Percentiles rank a stretch among this genome's conserved stretches.
These are phyloP conservation scores for Cotesia chilonis DNA, from an alignment of 1,140 invertebrate species.

Conservation along the genomic window DNA sequence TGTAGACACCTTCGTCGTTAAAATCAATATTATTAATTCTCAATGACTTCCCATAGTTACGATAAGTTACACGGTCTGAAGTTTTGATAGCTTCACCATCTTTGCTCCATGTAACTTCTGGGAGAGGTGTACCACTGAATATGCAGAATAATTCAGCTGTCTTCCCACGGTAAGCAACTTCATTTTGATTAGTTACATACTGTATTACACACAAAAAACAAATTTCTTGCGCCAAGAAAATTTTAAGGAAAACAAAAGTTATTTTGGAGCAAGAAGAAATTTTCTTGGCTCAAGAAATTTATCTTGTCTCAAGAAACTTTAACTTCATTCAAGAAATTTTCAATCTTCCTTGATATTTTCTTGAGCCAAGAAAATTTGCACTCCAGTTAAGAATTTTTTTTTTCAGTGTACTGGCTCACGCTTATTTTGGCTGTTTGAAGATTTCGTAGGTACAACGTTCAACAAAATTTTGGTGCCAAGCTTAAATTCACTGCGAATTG, in stretches of 20 bases:
- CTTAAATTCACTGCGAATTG: slow-evolving; percentile 90
- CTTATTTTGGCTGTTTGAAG: slow-evolving; percentile 79
- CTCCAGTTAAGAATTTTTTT: no score
- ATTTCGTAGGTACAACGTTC: slow-evolving; percentile 79
- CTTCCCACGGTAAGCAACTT: slow-evolving; percentile 83
- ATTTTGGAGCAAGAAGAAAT: no score
- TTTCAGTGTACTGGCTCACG: slow-evolving; percentile 78
- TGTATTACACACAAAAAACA: no score
- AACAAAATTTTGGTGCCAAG: slow-evolving; percentile 84
- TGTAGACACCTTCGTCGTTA: slow-evolving; percentile 87
- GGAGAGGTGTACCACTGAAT: slow-evolving; percentile 87
- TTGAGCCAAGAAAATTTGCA: no score
- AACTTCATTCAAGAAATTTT: no score
- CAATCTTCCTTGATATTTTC: no score
- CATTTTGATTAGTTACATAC: slow-evolving; percentile 86
- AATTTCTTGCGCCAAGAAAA: no score
- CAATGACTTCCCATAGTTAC: slow-evolving; percentile 92
- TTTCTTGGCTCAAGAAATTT: no score
- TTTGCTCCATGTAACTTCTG: slow-evolving; percentile 86
- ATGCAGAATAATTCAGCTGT: slow-evolving; percentile 87
- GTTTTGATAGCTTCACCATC: slow-evolving; percentile 74
- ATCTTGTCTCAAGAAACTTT: no score
- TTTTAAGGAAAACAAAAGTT: no score
- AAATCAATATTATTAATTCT: slow-evolving; percentile 86
- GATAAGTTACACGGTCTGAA: slow-evolving; percentile 79